Percentiles rank a stretch among this genome's conserved stretches.
Evolutionary conservation across 2,113 vertebrate genomes (phyloP).

Genomic region (Dromiciops gliroides): DNA sequence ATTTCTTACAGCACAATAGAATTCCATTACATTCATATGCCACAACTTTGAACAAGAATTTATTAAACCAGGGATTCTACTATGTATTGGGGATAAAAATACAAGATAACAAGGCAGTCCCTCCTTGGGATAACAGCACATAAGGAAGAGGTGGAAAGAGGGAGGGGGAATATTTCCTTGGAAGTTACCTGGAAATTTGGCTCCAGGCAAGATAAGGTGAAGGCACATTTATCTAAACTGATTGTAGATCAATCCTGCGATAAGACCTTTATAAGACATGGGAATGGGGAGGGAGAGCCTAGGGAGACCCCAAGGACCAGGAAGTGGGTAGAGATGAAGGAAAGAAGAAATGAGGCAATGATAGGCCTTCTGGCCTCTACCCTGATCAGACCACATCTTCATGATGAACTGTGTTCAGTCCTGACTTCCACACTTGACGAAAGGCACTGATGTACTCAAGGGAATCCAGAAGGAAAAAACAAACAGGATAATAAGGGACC

Average conservation of each 20-base stretch:
- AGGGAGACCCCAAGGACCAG: neutral
- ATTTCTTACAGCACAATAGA: too few relatives aligned
- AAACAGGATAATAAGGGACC: neutral
- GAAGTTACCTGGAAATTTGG: neutral
- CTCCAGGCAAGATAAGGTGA: neutral
- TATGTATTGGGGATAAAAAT: neutral
- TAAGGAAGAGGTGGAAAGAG: neutral
- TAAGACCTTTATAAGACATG: neutral
- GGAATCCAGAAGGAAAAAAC: neutral
- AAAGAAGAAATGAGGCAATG: neutral
- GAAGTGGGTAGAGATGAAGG: neutral
- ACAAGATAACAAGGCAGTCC: neutral
- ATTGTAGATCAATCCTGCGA: neutral
- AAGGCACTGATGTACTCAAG: neutral
- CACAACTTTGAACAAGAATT: too few relatives aligned
- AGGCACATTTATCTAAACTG: neutral
- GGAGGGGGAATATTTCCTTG: neutral
- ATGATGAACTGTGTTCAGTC: neutral
- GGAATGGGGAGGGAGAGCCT: neutral
- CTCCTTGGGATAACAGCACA: neutral
- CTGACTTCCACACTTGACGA: neutral
- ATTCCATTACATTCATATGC: too few relatives aligned
- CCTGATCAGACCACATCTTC: neutral
- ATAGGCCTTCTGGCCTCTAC: neutral
- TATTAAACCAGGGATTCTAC: neutral